phyloP scores from a whole-genome alignment of 53 echinoderm and acorn worm genomes.

The Luidia sarsii region DNA sequence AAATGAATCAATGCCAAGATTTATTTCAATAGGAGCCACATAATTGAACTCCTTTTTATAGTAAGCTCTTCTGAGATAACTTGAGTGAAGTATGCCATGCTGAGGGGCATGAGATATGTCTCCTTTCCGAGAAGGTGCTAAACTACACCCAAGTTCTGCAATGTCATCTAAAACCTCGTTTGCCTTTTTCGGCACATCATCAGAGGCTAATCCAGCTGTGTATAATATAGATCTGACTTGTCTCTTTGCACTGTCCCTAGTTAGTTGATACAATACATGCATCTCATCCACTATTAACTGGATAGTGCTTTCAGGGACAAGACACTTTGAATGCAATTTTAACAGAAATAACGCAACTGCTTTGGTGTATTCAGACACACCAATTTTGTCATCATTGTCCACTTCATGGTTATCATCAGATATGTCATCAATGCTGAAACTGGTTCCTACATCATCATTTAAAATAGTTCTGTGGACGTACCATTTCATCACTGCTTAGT shows the following conservation, averaged over 20 bases:
- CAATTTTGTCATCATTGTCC: not conserved
- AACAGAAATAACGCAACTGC: conserved; percentile 39
- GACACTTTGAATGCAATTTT: conserved; percentile 41
- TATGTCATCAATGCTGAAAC: not conserved
- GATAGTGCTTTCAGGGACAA: conserved; percentile 46
- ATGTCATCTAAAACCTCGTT: conserved; percentile 20
- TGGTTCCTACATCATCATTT: not conserved
- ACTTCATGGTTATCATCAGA: not conserved
- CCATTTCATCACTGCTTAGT: not conserved
- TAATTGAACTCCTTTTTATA: conserved; percentile 52
- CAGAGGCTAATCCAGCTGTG: not conserved
- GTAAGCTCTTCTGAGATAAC: conserved; percentile 48
- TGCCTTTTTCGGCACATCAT: not conserved
- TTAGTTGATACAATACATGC: not conserved
- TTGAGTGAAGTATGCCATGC: conserved; percentile 51
- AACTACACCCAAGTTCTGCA: conserved; percentile 14
- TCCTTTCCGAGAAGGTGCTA: conserved; percentile 15
- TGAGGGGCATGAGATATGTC: not conserved
- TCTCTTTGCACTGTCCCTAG: conserved; percentile 5
- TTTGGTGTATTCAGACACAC: conserved; percentile 22
- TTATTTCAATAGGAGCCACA: conserved; percentile 44
- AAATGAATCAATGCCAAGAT: conserved; percentile 38
- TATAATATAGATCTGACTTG: conserved; percentile 18
- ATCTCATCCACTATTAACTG: conserved; percentile 52
- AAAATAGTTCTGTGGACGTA: not conserved